phyloP scores from a whole-genome alignment of 2,113 vertebrate genomes.

The Tauraco erythrolophus region DNA sequence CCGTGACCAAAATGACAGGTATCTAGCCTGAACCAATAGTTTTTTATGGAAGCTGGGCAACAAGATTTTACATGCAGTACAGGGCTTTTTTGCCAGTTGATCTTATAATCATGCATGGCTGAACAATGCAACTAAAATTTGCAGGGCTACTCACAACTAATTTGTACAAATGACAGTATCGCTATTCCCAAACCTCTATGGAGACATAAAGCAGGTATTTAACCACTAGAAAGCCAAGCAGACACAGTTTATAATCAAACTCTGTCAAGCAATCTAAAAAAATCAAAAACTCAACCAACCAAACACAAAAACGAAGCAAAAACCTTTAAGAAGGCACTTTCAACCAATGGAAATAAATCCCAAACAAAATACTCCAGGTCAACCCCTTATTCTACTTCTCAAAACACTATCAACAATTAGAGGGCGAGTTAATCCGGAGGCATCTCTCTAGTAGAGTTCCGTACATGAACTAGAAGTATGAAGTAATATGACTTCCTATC shows the following conservation, averaged over 20 bases:
- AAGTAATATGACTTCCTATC: neutral
- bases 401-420: neutral
- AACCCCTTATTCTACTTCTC: neutral
- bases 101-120: neutral
- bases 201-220: neutral
- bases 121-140: neutral
- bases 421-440: neutral
- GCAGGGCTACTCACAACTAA: neutral
- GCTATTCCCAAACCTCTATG: neutral
- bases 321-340: neutral
- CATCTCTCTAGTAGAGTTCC: neutral
- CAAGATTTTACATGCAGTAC: neutral
- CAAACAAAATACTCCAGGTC: neutral
- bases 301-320: neutral
- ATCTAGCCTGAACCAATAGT: neutral
- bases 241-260: neutral
- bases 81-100: neutral
- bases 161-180: neutral
- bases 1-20: neutral
- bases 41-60: neutral
- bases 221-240: neutral
- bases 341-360: neutral
- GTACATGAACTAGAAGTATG: neutral
- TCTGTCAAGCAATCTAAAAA: neutral
- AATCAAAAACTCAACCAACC: neutral